A percentile compares a stretch with the other conserved stretches of the same genome.
phyloP scores from a whole-genome alignment of 2,888 invertebrate genomes.

The Gerris lacustris region DNA sequence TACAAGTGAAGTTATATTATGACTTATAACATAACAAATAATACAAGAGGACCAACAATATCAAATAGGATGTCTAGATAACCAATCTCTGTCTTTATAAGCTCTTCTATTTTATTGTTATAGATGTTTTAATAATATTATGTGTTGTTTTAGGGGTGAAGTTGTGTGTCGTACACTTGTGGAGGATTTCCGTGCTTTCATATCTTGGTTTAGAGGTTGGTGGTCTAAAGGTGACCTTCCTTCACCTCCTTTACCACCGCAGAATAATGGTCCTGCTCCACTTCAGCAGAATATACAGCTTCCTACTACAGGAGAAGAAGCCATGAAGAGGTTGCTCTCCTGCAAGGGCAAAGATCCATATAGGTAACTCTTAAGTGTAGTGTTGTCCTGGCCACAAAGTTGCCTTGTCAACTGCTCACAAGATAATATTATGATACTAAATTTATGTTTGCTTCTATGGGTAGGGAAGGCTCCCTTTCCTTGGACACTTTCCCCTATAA shows the following conservation, averaged over 20 bases:
- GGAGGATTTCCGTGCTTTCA: constrained; percentile 16
- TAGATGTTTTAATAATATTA: too few species aligned
- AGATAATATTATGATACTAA: too few species aligned
- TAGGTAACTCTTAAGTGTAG: constrained; percentile 39
- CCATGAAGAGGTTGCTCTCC: constrained; percentile 80
- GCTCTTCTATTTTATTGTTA: too few species aligned
- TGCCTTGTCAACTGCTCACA: not conserved
- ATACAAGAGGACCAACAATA: too few species aligned
- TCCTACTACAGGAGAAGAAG: constrained; percentile 85
- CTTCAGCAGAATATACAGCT: constrained; percentile 61
- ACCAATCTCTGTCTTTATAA: too few species aligned
- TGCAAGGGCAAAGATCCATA: constrained; percentile 95
- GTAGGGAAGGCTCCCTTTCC: too few species aligned
- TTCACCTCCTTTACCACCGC: not conserved
- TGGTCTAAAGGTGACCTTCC: constrained; percentile 17
- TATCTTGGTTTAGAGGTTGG: constrained; percentile 19
- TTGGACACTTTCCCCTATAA: too few species aligned
- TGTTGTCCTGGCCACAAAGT: not conserved
- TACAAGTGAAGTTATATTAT: too few species aligned
- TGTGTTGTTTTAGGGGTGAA: constrained; percentile 21
- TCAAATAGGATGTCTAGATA: too few species aligned
- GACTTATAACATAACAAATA: too few species aligned
- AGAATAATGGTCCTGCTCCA: constrained; percentile 37
- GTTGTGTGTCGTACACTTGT: constrained; percentile 14
- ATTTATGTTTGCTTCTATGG: too few species aligned